Evolutionary conservation across 2,888 invertebrate species (phyloP).

Genomic region (Thecocarcelia acutangulata): DNA sequence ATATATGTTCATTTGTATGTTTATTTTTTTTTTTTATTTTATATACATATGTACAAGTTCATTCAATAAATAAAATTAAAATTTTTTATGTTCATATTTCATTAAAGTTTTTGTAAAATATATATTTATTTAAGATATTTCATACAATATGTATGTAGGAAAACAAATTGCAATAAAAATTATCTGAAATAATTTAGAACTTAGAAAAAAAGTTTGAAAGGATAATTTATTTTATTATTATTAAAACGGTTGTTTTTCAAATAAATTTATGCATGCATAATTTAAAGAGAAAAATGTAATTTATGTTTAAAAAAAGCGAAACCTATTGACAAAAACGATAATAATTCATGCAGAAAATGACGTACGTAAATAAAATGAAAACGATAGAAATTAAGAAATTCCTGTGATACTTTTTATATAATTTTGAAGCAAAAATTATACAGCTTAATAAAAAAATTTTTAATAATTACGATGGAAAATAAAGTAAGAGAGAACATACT

Average conservation of each 20-base stretch:
- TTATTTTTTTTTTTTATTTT: too few relatives aligned
- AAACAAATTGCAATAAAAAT: not conserved
- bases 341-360: constrained; percentile 56
- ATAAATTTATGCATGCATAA: constrained; percentile 56
- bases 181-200: not conserved
- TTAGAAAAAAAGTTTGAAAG: constrained; percentile 2
- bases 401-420: too few relatives aligned
- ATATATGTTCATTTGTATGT: too few relatives aligned
- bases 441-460: too few relatives aligned
- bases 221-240: constrained; percentile 42
- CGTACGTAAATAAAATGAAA: constrained; percentile 31
- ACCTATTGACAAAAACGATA: constrained; percentile 37
- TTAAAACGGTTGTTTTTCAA: constrained; percentile 15
- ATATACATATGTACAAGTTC: not conserved
- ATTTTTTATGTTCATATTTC: not conserved
- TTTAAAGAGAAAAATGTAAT: constrained; percentile 27
- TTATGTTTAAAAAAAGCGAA: constrained; percentile 14
- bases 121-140: constrained; percentile 1
- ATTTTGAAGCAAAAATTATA: too few relatives aligned
- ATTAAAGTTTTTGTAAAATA: not conserved
- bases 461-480: too few relatives aligned
- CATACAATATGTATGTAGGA: too few relatives aligned
- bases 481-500: too few relatives aligned
- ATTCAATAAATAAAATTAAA: not conserved
- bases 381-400: not conserved